Evolutionary conservation across 2,888 invertebrate genomes (phyloP), one percentile per base, ranked within the genome.

Genomic region (Lacanobia wlatinum): DNA sequence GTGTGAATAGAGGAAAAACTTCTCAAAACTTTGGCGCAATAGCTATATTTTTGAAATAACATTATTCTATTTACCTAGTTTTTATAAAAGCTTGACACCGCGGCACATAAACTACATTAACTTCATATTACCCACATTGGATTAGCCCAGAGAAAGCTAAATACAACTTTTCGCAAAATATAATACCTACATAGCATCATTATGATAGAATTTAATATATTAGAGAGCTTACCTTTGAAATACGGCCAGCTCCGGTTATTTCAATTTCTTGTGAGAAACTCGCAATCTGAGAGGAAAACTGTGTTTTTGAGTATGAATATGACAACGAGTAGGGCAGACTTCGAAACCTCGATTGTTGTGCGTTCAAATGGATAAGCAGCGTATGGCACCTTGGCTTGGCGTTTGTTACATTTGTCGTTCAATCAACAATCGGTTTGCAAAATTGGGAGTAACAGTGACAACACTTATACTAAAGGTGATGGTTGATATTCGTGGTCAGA

Each of bases 181-280:
- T 63, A 34, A 28, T 28, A 23, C 18, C 50, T 7, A 40, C 34
- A 48, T 18, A 61, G 28, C 18, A 61, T 53, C 28, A 66, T 66
- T 63, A 53, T 40, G 46, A 74, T 40, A 56, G 34, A 38, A 67
- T 76, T 61, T 66, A 66, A 75, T 80, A 63, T 34, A 62, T 66
- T 46, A 55, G 21, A 70, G 50, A 75, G 53, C 43, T 64, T 63
- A 62, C 60, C 75, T 76, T 65, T 68, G 64, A 81, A 63, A 73
- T 68, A 73, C 21, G 38, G 43, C 52, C 34, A 55, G 62, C 68
- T 73, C 56, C 2, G 63, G 70, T 67, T 70, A 82, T 73, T 73
- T 69, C 72, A 81, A 73, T 69, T 73, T 76, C 72, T 81, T 69
- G 62, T 60, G 60, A 80, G 76, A 71, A 80, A 69, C 65, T 80